phyloP scores from a whole-genome alignment of 2,888 invertebrate species.

The Pachliopta kotzebuea region DNA sequence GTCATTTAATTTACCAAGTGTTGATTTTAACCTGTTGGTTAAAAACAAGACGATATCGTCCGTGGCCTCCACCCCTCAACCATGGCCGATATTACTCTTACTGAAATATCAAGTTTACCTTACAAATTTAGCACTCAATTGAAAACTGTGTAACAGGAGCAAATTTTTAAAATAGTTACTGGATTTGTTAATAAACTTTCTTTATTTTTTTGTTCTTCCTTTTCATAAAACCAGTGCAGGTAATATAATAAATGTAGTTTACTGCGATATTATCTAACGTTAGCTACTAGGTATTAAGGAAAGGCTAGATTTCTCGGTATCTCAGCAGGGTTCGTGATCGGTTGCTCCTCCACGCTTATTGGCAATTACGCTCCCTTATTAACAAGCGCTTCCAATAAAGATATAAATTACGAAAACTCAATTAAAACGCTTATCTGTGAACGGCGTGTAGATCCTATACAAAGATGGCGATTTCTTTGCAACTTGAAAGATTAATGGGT shows the following conservation, averaged over 20 bases:
- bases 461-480: constrained; percentile 46
- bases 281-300: constrained; percentile 36
- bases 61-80: too few species aligned
- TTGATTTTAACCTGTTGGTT: too few species aligned
- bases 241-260: background rate
- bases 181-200: background rate
- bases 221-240: background rate
- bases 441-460: constrained; percentile 44
- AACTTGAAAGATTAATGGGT: constrained; percentile 67
- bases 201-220: background rate
- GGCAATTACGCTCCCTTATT: constrained; percentile 66
- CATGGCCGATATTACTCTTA: too few species aligned
- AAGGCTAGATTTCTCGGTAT: constrained; percentile 16
- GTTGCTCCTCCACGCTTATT: constrained; percentile 46
- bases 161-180: too few species aligned
- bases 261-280: background rate
- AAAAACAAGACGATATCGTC: too few species aligned
- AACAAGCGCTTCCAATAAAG: constrained; percentile 65
- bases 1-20: too few species aligned
- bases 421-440: constrained; percentile 71
- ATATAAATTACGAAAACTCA: constrained; percentile 77
- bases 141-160: too few species aligned
- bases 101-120: too few species aligned
- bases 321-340: constrained; percentile 49
- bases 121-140: too few species aligned